A percentile compares a stretch with the other conserved stretches of the same genome.
phyloP scores from a whole-genome alignment of 2,113 vertebrate genomes.

The Leucoraja erinaceus region DNA sequence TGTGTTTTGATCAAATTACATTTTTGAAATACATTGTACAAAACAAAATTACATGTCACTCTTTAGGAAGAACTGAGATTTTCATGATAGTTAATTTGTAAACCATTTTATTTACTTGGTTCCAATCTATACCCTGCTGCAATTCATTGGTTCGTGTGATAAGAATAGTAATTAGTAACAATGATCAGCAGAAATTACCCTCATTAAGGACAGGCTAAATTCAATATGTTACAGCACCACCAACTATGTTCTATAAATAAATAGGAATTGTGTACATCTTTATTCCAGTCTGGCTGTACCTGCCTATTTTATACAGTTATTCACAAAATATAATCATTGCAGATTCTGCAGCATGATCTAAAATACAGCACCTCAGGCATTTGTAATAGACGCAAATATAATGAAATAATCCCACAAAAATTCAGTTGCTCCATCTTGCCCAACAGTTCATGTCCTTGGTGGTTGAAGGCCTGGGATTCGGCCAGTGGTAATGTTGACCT shows the following conservation, averaged over 20 bases:
- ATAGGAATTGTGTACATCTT: constrained; percentile 29
- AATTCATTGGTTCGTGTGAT: constrained; percentile 35
- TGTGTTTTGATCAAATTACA: constrained; percentile 18
- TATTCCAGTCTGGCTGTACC: background rate
- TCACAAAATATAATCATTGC: constrained; percentile 20
- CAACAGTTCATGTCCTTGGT: background rate
- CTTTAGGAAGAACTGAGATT: background rate
- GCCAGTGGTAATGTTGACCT: background rate
- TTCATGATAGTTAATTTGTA: constrained; percentile 19
- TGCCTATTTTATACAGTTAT: constrained; percentile 25
- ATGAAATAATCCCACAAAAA: constrained; percentile 6
- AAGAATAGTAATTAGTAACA: constrained; percentile 28
- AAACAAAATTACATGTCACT: background rate
- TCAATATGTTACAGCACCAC: constrained; percentile 31
- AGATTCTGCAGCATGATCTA: background rate
- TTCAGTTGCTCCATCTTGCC: background rate
- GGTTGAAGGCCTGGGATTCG: background rate
- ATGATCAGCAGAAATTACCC: constrained; percentile 28
- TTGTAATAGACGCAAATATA: background rate
- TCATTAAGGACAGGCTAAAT: constrained; percentile 6
- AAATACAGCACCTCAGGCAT: background rate
- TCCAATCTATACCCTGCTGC: constrained; percentile 26
- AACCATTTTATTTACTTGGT: constrained; percentile 24
- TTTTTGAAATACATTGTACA: background rate
- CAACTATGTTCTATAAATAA: constrained; percentile 32